Evolutionary conservation across 2,113 vertebrate genomes (phyloP), one percentile per base, ranked within the genome.

Genomic region (Sylvilagus bachmani): DNA sequence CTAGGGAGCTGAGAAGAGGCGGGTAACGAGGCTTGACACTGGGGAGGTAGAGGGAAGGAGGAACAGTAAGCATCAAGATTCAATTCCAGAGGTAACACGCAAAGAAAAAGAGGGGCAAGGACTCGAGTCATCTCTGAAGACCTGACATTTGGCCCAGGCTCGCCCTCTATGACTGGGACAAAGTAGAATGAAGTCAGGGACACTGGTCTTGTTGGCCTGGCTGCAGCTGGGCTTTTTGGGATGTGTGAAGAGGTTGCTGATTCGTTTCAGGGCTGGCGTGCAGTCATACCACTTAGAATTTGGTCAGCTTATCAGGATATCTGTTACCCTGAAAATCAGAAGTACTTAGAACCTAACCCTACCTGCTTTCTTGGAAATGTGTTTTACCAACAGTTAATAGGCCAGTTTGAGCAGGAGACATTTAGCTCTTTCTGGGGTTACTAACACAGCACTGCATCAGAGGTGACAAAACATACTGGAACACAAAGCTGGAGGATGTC

Each of bases 241-340:
- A 62, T 73, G 58, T 25, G 3, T 19, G 25, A 90, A 90, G 53
- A 75, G 33, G 8, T 8, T n/a, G 3, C 67, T 61, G 27, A 58
- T 44, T 61, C 21, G 79, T 71, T 73, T 55, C 11, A n/a, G 78
- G 27, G 75, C 33, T 91, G 53, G 2, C 36, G 29, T 44, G n/a
- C 29, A 66, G 38, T 29, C 77, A 78, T 5, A 53, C 2, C 4
- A 27, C 73, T 85, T 70, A 70, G 1, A 3, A 70, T n/a, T 77
- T 61, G 62, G 38, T 49, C 49, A 77, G 13, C 70, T 86, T 44
- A 53, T 78, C 33, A 62, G 44, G 27, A 38, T 67, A 66, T 38
- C 27, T 36, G 61, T 31, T 33, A 73, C 62, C 84, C 80, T 38
- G 38, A 33, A 95, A 95, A 84, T 38, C 11, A 83, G 13, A 92